Percentiles rank a stretch among this genome's conserved stretches.
These are phyloP conservation scores for Poecile montanus DNA, from an alignment of 2,797 vertebrate species.

Conservation along the genomic window DNA sequence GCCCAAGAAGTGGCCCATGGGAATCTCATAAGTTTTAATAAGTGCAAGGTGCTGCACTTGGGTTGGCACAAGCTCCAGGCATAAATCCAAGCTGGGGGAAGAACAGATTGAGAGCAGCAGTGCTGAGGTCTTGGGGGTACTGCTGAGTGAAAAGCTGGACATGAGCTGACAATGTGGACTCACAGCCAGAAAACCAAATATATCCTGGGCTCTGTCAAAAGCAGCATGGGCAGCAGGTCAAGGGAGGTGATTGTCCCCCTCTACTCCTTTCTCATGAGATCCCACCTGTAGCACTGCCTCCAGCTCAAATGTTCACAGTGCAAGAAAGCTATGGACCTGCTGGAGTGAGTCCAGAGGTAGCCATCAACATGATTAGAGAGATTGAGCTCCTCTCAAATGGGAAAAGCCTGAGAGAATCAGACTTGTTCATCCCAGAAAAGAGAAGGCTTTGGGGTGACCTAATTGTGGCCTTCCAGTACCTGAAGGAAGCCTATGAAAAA, in stretches of 20 bases:
- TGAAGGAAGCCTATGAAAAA: not conserved
- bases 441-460: not conserved
- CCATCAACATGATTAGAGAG: not conserved
- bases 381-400: not conserved
- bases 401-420: not conserved
- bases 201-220: not conserved
- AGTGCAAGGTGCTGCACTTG: not conserved
- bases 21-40: not conserved
- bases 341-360: not conserved
- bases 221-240: not conserved
- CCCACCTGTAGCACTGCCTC: not conserved
- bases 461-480: not conserved
- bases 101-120: not conserved
- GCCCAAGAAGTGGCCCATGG: not conserved
- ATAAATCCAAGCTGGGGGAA: not conserved
- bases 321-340: not conserved
- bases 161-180: not conserved
- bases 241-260: not conserved
- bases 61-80: not conserved
- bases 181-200: rapidly evolving
- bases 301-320: not conserved
- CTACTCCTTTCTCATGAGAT: not conserved
- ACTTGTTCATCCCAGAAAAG: not conserved
- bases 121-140: not conserved
- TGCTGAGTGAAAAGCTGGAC: no score